A percentile compares a stretch with the other conserved stretches of the same genome.
These are phyloP conservation scores for Hyaena hyaena DNA, from an alignment of 2,113 vertebrate genomes.

Conservation along the genomic window DNA sequence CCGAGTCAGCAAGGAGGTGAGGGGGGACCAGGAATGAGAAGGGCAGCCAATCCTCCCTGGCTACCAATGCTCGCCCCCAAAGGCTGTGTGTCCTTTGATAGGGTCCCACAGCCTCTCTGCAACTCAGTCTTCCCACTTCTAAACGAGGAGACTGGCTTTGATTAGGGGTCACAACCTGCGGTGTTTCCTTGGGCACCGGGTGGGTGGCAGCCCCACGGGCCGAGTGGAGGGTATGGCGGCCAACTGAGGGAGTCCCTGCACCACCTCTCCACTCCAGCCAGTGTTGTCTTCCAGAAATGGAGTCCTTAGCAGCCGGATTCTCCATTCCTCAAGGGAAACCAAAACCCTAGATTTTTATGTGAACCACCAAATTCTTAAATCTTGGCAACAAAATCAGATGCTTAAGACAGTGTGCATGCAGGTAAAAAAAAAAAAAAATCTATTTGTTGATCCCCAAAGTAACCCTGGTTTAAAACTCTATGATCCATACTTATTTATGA, in stretches of 20 bases:
- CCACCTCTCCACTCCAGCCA: not conserved
- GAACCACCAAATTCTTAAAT: slow-evolving; percentile 46
- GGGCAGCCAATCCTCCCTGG: not conserved
- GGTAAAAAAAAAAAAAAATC: not conserved
- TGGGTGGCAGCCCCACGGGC: accelerated
- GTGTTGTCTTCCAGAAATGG: not conserved
- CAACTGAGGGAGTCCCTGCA: not conserved
- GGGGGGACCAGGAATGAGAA: not conserved
- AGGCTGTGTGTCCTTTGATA: not conserved
- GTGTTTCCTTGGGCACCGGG: not conserved
- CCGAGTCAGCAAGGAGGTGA: not conserved
- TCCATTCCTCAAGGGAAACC: not conserved
- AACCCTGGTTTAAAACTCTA: not conserved
- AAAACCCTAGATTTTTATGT: not conserved
- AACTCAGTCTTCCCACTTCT: not conserved
- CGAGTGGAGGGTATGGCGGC: not conserved
- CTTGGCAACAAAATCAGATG: slow-evolving; percentile 15
- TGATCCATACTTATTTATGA: not conserved
- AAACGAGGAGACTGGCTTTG: not conserved
- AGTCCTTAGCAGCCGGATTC: not conserved
- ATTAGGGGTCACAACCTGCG: not conserved
- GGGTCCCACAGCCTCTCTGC: not conserved
- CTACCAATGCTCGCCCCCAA: not conserved
- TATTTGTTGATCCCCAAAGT: not conserved
- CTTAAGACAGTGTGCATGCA: not conserved